These are phyloP conservation scores for Drosophila albomicans DNA, from an alignment of 1,140 invertebrate species.

Conservation along the genomic window DNA sequence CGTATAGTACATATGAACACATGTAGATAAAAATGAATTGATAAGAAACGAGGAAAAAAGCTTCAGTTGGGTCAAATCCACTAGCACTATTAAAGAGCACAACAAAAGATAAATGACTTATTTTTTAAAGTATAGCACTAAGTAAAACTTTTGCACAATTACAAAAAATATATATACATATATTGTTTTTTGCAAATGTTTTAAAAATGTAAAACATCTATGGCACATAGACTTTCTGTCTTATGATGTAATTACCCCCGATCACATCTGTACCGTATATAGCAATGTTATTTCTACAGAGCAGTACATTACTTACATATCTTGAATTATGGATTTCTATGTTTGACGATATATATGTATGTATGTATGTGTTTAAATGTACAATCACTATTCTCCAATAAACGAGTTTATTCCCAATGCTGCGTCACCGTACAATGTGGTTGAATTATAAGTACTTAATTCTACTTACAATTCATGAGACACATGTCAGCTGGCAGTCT, in stretches of 20 bases:
- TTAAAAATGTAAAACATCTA: too few species aligned
- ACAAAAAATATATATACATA: too few species aligned
- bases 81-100: too few species aligned
- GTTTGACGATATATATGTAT: background rate
- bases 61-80: too few species aligned
- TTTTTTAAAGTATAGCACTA: too few species aligned
- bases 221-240: too few species aligned
- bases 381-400: background rate
- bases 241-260: too few species aligned
- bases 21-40: slow-evolving; percentile 61
- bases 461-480: slow-evolving; percentile 12
- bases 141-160: too few species aligned
- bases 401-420: background rate
- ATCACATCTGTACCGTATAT: too few species aligned
- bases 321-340: too few species aligned
- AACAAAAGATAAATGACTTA: too few species aligned
- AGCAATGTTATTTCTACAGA: background rate
- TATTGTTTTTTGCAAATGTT: too few species aligned
- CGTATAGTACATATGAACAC: background rate
- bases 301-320: background rate
- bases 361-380: background rate
- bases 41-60: slow-evolving; percentile 45
- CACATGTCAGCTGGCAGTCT: slow-evolving; percentile 23
- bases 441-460: slow-evolving; percentile 2
- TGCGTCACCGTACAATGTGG: background rate